Evolutionary conservation across 1,140 invertebrate species (phyloP), one percentile per base, ranked within the genome.

Genomic region (Chironomus striatipennis): DNA sequence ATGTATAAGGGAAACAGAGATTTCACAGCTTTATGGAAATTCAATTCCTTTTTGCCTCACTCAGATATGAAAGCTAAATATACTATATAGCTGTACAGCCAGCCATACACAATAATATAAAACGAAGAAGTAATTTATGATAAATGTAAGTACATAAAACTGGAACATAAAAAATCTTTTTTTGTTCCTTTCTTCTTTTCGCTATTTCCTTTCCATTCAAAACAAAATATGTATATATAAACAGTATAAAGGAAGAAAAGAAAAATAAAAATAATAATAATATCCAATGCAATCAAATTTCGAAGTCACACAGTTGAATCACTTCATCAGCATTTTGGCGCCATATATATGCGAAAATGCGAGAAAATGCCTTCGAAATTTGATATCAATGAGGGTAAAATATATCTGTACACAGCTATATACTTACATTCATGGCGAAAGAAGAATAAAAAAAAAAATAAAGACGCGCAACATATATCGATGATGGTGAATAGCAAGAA

Each of bases 271-370:
- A 47, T 8, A 47, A n/a, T 57, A 57, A 57, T 57, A 57, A 57
- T 57, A 57, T 57, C 47, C 47, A 12, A 57, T 57, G 47, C 47
- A 57, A 57, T 57, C 47, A 57, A 34, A 34, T 57, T 57, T 57
- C 47, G 12, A 57, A 57, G 47, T 57, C 47, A 57, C 47, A 57
- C 47, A 57, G 47, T 57, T 57, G 47, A 57, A 57, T 57, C 47
- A 57, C 47, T 57, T 57, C 47, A 57, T 57, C 47, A 57, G 47
- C 47, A 57, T 57, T 47, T 57, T n/a, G 47, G 47, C 47, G 47
- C 47, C 47, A 57, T 57, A n/a, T n/a, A 57, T 10, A 34, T 34
- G 24, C 24, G 24, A 10, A 15, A 10, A 47, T 47, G 43, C 43
- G 43, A 47, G 43, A 47, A 47, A 47, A 57, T 57, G 47, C 47